Percentiles rank a stretch among this genome's conserved stretches.
phyloP scores from a whole-genome alignment of 2,797 vertebrate genomes.

The Pogonophryne albipinna region DNA sequence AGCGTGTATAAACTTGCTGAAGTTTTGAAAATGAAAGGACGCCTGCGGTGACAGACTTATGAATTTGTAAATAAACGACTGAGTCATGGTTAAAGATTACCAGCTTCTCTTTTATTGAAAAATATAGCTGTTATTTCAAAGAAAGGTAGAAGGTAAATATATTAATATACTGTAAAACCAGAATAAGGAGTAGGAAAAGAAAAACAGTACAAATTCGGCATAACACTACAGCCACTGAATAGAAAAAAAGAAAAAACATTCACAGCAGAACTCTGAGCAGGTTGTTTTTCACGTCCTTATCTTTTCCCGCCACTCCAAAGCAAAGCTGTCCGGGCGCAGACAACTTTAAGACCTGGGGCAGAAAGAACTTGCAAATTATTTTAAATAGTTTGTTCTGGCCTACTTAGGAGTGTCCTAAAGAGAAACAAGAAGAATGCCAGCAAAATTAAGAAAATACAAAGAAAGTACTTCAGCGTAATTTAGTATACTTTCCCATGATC shows the following conservation, averaged over 20 bases:
- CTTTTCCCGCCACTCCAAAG: constrained; percentile 42
- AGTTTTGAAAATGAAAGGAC: constrained; percentile 1
- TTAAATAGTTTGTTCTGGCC: constrained; percentile 59
- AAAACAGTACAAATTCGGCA: constrained; percentile 70
- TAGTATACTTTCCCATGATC: constrained; percentile 38
- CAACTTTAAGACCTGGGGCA: constrained; percentile 51
- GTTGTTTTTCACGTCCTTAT: constrained; percentile 56
- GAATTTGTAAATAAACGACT: constrained; percentile 32
- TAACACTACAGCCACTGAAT: constrained; percentile 62
- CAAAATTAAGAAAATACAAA: constrained; percentile 44
- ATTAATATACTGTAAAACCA: constrained; percentile 81
- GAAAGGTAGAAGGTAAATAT: constrained; percentile 78
- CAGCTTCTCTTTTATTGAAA: constrained; percentile 87
- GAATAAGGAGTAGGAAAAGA: constrained; percentile 55
- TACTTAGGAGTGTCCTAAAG: constrained; percentile 39
- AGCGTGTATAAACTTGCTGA: constrained; percentile 15
- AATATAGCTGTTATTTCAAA: constrained; percentile 85
- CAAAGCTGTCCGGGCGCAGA: constrained; percentile 40
- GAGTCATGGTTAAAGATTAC: constrained; percentile 69
- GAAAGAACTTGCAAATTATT: constrained; percentile 57
- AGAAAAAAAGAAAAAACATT: constrained; percentile 51
- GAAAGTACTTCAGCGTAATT: constrained; percentile 30
- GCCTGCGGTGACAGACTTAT: constrained; percentile 2
- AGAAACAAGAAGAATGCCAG: constrained; percentile 38
- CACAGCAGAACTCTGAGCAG: constrained; percentile 66